Base-by-base conservation (phyloP, 2,888 invertebrate genomes). In the Dexiosoma caninum region DNA sequence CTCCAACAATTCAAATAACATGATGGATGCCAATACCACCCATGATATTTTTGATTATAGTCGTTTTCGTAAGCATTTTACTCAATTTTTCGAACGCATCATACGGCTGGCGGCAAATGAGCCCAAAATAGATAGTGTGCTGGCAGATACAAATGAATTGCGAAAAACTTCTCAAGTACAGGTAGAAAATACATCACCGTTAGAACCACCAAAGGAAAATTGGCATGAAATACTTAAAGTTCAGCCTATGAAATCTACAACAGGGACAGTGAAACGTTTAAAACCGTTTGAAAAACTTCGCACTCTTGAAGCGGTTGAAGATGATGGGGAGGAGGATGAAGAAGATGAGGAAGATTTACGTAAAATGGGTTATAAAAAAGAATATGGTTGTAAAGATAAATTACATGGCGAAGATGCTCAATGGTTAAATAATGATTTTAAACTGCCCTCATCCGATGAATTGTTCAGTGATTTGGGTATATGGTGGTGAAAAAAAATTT, bases 71-170 rank as follows among this genome's bases (percentile, higher is more conserved):
- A 86, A 88, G 8, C 89, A 90, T 57, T 85, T 90, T 71, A 84
- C 85, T 12, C 86, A 86, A 2, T 85, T 90, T 2, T 87, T 90
- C 14, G 90, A 90, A 40, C 87, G 90, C 6, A 86, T 89, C 9
- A 84, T 87, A 27, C 87, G 88, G 7, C 59, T 90, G 46, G 88
- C 88, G 8, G 78, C 84, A 7, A 82, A 62, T 14, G 84, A 85
- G 19, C 3, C 77, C 12, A 42, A 53, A 32, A 37, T 19, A 2
- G 59, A 51, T 4, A 53, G 12, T 2, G 1, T 70, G 37, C 42
- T 51, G 0, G 69, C 35, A 42, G 64, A 76, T 21, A 64, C 49
- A 40, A 53, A 53, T 12, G 21, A 78, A 71, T 60, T 69, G 40
- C 69, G 72, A 1, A 74, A 74, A 46, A n/a, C 69, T 2, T 72